These are phyloP conservation scores for Bellardia bayeri DNA, from an alignment of 2,888 invertebrate genomes.

Conservation along the genomic window DNA sequence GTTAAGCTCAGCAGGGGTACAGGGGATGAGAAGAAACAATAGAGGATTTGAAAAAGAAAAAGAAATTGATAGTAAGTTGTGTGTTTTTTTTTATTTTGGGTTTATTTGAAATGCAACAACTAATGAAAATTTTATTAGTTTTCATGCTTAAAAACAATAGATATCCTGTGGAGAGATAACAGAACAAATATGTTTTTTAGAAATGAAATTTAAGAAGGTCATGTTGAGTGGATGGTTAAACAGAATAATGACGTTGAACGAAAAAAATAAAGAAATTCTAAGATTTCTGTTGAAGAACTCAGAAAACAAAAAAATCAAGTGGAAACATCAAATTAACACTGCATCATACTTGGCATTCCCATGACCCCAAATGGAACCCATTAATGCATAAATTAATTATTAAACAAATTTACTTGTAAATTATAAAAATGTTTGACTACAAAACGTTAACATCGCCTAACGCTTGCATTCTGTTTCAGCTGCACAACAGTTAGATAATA, in stretches of 20 bases:
- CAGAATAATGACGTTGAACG: not conserved
- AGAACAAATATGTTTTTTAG: conserved; percentile 6
- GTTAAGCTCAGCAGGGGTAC: conserved; percentile 41
- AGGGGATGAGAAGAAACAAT: conserved; percentile 22
- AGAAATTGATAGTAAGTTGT: not conserved
- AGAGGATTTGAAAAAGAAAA: not conserved
- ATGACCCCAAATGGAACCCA: no score
- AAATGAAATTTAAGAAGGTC: conserved; percentile 25
- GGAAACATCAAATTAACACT: no score
- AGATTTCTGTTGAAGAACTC: not conserved
- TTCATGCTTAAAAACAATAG: conserved; percentile 45
- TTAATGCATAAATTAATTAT: no score
- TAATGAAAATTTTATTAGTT: conserved; percentile 54
- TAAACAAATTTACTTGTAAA: not conserved
- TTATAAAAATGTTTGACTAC: not conserved
- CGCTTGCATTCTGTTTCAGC: conserved; percentile 19
- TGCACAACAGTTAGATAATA: not conserved
- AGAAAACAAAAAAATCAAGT: no score
- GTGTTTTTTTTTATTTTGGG: conserved; percentile 12
- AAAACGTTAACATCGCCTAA: not conserved
- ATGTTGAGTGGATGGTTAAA: not conserved
- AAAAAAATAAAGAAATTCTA: not conserved
- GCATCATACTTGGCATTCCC: no score
- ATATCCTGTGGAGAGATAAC: conserved; percentile 45
- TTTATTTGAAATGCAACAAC: not conserved